A percentile compares a stretch with the other conserved stretches of the same genome.
phyloP scores from a whole-genome alignment of 2,888 invertebrate genomes.

The Tetheella fluctuosa region DNA sequence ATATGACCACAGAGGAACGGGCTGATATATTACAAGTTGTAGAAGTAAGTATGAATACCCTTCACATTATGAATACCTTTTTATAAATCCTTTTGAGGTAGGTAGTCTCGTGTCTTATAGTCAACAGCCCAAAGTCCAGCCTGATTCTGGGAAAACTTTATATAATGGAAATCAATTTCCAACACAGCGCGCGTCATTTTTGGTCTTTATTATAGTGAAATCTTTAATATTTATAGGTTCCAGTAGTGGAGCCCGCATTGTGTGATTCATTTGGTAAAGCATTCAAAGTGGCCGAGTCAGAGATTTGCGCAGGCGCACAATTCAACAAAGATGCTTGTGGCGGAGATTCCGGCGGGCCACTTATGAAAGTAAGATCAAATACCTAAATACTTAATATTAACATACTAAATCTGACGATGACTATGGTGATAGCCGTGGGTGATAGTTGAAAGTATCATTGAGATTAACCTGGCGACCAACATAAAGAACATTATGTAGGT shows the following conservation, averaged over 20 bases:
- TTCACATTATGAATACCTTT: constrained; percentile 3
- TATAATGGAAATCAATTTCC: not conserved
- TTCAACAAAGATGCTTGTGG: constrained; percentile 84
- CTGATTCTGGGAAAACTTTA: no score
- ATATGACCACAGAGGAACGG: constrained; percentile 72
- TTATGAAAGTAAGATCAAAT: constrained; percentile 68
- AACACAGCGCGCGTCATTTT: not conserved
- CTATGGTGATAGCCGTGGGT: no score
- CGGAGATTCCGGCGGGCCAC: constrained; percentile 86
- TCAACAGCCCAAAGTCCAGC: no score
- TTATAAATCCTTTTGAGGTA: no score
- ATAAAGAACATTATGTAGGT: not conserved
- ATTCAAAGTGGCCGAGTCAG: constrained; percentile 56
- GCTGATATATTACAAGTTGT: constrained; percentile 77
- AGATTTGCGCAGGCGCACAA: constrained; percentile 84
- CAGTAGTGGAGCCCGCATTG: constrained; percentile 50
- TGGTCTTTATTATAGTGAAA: not conserved
- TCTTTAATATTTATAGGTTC: constrained; percentile 48
- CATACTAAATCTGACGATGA: no score
- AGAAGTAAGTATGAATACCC: constrained; percentile 46
- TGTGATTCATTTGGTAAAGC: constrained; percentile 61
- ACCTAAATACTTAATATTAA: not conserved
- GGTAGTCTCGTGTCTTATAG: no score
- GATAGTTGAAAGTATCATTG: not conserved
- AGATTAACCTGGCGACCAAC: not conserved